Evolutionary conservation across 2,888 invertebrate genomes (phyloP), one percentile per base, ranked within the genome.

Genomic region (Cryptocephalus moraei): DNA sequence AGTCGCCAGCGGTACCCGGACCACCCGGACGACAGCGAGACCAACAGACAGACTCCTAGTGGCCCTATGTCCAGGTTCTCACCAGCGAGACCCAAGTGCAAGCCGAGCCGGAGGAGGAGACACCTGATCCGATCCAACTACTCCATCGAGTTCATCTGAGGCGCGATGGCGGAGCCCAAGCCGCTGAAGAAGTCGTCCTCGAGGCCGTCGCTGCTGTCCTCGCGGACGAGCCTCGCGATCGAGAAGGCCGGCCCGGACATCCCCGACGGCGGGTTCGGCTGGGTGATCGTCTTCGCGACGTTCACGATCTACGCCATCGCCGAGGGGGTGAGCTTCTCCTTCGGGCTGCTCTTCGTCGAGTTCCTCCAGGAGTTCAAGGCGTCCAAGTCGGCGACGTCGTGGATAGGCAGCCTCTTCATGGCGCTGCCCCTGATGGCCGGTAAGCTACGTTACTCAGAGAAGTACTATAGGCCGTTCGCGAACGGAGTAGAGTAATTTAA

Each of bases 271-370:
- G 90, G 86, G 1, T 91, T 87, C 85, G 91, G 91, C 6, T 92
- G 91, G 92, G 76, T 91, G 31, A 86, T 95, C 2, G 93, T 95
- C 0, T 67, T 86, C 33, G 84, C 91, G 2, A 88, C 91, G 0
- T 81, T 95, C 56, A 67, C 91, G 39, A 82, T 92, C 48, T 91
- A 91, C 32, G 80, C 91, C 72, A 86, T 95, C 41, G 90, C 91
- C 33, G 95, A 95, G 68, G 96, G 95, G 0, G 82, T 94, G 47
- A 90, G 91, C 40, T 92, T 94, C 67, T 91, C 91, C 1, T 94
- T 94, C 67, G 96, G 95, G 0, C 74, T 94, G 13, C 75, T 95
- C 9, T 91, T 87, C 63, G 84, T 87, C 1, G 85, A 91, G 62
- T 84, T 82, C 88, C 8, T 86, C 84, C 41, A 56, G 11, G 56